Conservation (phyloP, 2,888 invertebrate species). For the Cyclophora punctaria region DNA sequence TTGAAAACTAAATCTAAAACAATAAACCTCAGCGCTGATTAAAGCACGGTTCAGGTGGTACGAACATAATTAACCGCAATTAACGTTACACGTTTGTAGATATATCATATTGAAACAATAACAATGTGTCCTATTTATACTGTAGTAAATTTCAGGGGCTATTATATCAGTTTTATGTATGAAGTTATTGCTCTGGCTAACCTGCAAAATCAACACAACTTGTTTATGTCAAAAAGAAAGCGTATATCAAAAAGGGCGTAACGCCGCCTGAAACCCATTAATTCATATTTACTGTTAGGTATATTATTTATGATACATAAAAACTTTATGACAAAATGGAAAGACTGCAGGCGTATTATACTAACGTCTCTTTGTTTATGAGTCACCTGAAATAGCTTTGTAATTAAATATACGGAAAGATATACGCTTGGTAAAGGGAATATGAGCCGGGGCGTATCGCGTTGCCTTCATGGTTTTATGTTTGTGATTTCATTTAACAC, state of each 20-base stretch:
- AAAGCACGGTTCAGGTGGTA: too few relatives aligned
- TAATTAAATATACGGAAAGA: slow-evolving; percentile 47
- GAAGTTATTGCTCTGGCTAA: slow-evolving; percentile 32
- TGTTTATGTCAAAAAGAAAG: slow-evolving; percentile 39
- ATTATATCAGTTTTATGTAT: slow-evolving; percentile 33
- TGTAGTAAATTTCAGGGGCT: slow-evolving; percentile 29
- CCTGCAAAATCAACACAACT: slow-evolving; percentile 37
- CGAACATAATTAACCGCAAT: too few relatives aligned
- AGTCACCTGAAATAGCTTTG: slow-evolving; percentile 55
- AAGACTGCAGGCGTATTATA: slow-evolving; percentile 50
- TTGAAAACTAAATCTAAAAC: too few relatives aligned
- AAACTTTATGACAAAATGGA: slow-evolving; percentile 63
- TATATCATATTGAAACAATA: slow-evolving; percentile 7
- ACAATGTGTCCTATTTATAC: slow-evolving; percentile 13
- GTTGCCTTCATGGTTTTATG: background rate
- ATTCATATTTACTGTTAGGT: slow-evolving; percentile 61
- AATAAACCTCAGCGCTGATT: too few relatives aligned
- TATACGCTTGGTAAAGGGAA: slow-evolving; percentile 47
- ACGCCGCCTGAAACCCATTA: slow-evolving; percentile 57
- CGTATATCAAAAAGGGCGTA: slow-evolving; percentile 41
- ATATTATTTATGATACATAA: slow-evolving; percentile 69
- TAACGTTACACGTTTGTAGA: background rate
- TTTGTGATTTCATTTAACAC: too few relatives aligned
- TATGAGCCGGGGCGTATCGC: slow-evolving; percentile 8
- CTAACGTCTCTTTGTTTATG: slow-evolving; percentile 50